Conservation (phyloP, 2,113 vertebrate species). For the Bujurquina vittata region DNA sequence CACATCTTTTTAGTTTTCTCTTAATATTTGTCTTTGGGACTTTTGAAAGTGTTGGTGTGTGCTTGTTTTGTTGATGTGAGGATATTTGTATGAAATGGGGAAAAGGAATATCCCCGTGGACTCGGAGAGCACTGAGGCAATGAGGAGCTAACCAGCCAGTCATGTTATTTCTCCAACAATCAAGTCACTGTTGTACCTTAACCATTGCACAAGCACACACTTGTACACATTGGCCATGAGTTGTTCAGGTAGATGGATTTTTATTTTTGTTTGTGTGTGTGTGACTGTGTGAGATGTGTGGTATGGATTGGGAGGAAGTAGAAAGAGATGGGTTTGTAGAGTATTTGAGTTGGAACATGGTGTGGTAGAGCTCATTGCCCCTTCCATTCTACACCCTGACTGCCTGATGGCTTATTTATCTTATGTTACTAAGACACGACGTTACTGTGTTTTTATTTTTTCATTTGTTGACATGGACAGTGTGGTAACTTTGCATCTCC, state of each 20-base stretch:
- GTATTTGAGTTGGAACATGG: neutral
- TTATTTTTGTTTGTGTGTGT: neutral
- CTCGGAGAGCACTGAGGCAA: slow-evolving; percentile 54
- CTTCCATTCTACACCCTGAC: slow-evolving; percentile 7
- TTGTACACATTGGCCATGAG: neutral
- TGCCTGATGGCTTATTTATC: slow-evolving; percentile 54
- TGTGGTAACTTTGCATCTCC: slow-evolving; percentile 28
- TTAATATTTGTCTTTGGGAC: slow-evolving; percentile 41
- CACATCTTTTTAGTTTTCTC: slow-evolving; percentile 29
- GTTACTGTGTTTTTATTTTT: slow-evolving; percentile 18
- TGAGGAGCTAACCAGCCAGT: slow-evolving; percentile 52
- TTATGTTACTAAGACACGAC: slow-evolving; percentile 37
- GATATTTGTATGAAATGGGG: slow-evolving; percentile 36
- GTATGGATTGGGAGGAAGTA: slow-evolving; percentile 5
- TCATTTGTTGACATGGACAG: neutral
- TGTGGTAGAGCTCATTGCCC: neutral
- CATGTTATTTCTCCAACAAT: slow-evolving; percentile 51
- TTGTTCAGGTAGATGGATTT: slow-evolving; percentile 16
- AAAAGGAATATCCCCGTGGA: slow-evolving; percentile 22
- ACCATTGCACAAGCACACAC: slow-evolving; percentile 31
- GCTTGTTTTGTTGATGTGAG: slow-evolving; percentile 44
- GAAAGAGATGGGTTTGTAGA: neutral
- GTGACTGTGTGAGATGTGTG: slow-evolving; percentile 20
- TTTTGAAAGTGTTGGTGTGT: slow-evolving; percentile 40
- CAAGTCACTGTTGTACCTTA: slow-evolving; percentile 67